Evolutionary conservation across 2,797 vertebrate species (phyloP).

Genomic region (Coccyzus lansbergi): DNA sequence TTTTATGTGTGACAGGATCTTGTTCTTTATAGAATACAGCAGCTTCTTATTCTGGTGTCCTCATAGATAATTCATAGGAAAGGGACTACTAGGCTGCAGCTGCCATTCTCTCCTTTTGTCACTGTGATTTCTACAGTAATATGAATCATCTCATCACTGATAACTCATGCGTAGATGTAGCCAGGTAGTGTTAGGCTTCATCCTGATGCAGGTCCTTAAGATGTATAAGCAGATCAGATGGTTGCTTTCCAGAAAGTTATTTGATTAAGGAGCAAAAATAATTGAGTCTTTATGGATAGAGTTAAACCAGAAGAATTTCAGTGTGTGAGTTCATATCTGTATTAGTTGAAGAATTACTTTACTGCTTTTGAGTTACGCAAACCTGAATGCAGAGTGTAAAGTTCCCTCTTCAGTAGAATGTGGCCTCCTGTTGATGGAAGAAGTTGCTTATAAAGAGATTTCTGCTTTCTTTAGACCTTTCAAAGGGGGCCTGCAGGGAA

Average conservation of each 20-base stretch:
- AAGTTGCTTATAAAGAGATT: constrained; percentile 25
- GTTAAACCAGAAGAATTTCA: neutral
- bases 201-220: neutral
- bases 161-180: neutral
- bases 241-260: neutral
- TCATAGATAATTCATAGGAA: neutral
- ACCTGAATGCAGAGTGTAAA: neutral
- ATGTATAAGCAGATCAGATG: neutral
- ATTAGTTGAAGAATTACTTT: neutral
- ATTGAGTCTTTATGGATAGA: neutral
- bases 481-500: too few relatives aligned
- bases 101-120: neutral
- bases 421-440: constrained; percentile 8
- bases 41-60: neutral
- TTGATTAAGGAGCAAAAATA: neutral
- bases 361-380: neutral
- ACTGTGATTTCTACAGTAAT: neutral
- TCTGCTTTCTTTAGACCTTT: constrained; percentile 40
- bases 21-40: neutral
- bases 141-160: neutral
- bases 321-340: neutral
- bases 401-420: neutral
- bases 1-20: neutral
- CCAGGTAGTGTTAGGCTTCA: neutral
- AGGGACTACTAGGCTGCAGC: neutral